A percentile compares a stretch with the other conserved stretches of the same genome.
Conservation (phyloP, 1,140 invertebrate species). For the Kradibia gibbosae region DNA sequence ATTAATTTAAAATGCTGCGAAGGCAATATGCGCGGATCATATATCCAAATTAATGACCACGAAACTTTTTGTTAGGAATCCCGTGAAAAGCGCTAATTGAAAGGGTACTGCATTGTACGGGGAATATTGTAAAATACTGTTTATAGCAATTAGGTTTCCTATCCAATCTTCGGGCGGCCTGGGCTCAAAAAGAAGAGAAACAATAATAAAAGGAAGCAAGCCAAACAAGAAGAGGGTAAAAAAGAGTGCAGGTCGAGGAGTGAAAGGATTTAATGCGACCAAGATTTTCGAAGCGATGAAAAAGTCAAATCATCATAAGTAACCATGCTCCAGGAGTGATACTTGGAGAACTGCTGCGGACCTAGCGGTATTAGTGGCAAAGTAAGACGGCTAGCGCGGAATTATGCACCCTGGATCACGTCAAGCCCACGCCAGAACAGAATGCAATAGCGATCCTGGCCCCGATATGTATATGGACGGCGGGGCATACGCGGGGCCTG, state of each 20-base stretch:
- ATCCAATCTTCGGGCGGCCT: not conserved
- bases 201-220: too few species aligned
- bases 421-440: slow-evolving; percentile 1
- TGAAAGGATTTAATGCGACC: slow-evolving; percentile 5
- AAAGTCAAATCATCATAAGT: slow-evolving; percentile 1
- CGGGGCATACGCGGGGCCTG: slow-evolving; percentile 45
- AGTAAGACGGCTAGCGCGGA: not conserved
- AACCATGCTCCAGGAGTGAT: not conserved
- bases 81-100: not conserved
- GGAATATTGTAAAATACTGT: not conserved
- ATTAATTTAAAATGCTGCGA: too few species aligned
- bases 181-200: not conserved
- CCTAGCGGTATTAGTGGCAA: not conserved
- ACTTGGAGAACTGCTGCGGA: too few species aligned
- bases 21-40: too few species aligned
- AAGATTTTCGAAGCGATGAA: not conserved
- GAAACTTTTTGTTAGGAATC: not conserved
- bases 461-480: slow-evolving; percentile 6
- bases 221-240: too few species aligned
- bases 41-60: not conserved
- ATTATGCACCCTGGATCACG: not conserved
- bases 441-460: too few species aligned
- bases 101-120: not conserved
- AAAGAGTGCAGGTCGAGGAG: not conserved
- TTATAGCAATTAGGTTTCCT: not conserved